Base-by-base conservation (phyloP, 1,140 invertebrate genomes). In the Cheumatopsyche charites region DNA sequence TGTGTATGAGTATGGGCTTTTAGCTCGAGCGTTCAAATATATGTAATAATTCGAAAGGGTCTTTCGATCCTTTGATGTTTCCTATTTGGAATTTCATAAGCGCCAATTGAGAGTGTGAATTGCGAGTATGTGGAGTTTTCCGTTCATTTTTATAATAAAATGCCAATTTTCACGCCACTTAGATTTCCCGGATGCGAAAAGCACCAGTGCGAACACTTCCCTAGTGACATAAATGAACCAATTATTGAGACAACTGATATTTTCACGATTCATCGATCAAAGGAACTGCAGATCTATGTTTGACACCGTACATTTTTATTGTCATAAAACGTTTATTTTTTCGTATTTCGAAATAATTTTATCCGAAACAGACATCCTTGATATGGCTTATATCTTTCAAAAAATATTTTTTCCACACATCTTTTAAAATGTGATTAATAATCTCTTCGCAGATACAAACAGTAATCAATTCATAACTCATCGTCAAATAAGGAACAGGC, bases 231-330 rank as follows among this genome's bases (percentile, higher is more conserved):
- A 25, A 58, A 58, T 25, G 55, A 58, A 58, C 55, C 55, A 58
- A 58, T 58, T 58, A 58, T 58, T 5, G 21, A 19, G n/a, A 11
- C 55, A 23, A 19, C 0, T 3, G 55, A 58, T 19, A 58, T 58
- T 58, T 58, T 11, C 55, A 58, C 19, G 23, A 21, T 25, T 58
- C 55, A 25, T 58, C 55, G 55, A 58, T 58, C 55, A 58, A 58
- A 58, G 21, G 29, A 36, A 36, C 3, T 4, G 29, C n/a, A n/a
- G 29, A 36, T 36, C 29, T 3, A 36, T 36, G 29, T 36, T 36
- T 36, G 3, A 36, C 29, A 36, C 29, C 3, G 9, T 36, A 36
- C 9, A 36, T 36, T 9, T 36, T 36, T 36, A 4, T 36, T 36
- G 3, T 36, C 9, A 3, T 4, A 36, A 4, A 36, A 36, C 29